Conservation (phyloP, 2,797 vertebrate genomes). For the Micropoecilia bifurca region DNA sequence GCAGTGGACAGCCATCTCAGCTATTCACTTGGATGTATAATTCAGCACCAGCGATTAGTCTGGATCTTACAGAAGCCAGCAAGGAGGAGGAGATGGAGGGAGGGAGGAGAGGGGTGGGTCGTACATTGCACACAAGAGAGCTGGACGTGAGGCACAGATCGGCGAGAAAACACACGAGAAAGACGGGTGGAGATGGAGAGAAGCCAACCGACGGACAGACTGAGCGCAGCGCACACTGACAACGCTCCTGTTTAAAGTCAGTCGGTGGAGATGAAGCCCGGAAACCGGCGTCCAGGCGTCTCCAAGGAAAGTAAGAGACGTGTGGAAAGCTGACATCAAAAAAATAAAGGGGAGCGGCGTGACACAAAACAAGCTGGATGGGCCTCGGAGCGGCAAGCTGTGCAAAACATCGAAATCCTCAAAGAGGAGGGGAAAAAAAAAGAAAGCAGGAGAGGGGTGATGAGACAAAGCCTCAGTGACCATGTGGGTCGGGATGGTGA, state of each 20-base stretch:
- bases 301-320: constrained; percentile 78
- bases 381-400: constrained; percentile 73
- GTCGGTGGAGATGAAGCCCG: constrained; percentile 66
- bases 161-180: constrained; percentile 59
- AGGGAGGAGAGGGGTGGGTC: constrained; percentile 36
- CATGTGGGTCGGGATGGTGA: constrained; percentile 35
- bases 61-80: constrained; percentile 72
- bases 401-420: constrained; percentile 74
- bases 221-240: constrained; percentile 51
- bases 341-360: constrained; percentile 65
- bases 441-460: constrained; percentile 47
- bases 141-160: constrained; percentile 63
- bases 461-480: constrained; percentile 64
- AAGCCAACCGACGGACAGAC: constrained; percentile 70
- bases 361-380: constrained; percentile 81
- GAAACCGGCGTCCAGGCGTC: constrained; percentile 54
- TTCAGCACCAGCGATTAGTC: constrained; percentile 85
- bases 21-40: constrained; percentile 88
- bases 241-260: constrained; percentile 79
- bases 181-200: constrained; percentile 59
- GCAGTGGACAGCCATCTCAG: constrained; percentile 74
- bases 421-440: constrained; percentile 50
- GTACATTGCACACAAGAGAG: constrained; percentile 73
- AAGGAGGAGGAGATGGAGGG: constrained; percentile 21
- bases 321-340: constrained; percentile 80